phyloP scores from a whole-genome alignment of 2,888 invertebrate species.

The Monopis laevigella region DNA sequence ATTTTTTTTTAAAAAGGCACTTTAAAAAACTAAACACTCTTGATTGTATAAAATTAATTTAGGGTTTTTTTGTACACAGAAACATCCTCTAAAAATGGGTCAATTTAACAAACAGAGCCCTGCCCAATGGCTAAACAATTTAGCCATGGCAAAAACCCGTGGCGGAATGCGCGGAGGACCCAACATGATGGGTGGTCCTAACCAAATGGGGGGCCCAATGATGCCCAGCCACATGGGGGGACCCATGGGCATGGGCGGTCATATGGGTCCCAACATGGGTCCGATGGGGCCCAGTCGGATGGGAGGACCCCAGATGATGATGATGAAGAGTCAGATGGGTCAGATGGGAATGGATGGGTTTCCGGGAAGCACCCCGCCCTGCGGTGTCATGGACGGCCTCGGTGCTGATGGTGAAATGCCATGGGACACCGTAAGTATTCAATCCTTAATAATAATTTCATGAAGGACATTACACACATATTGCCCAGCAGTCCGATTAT shows the following conservation, averaged over 20 bases:
- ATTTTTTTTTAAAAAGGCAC: too few relatives aligned
- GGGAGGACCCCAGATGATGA: conserved; percentile 61
- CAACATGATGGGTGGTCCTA: conserved; percentile 60
- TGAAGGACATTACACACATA: too few relatives aligned
- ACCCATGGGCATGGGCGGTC: conserved; percentile 54
- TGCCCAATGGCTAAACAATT: conserved; percentile 81
- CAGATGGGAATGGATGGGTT: conserved; percentile 62
- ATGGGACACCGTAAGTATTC: conserved; percentile 62
- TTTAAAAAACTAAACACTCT: neutral
- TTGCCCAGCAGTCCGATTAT: too few relatives aligned
- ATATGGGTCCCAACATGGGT: conserved; percentile 50
- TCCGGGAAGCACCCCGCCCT: conserved; percentile 67
- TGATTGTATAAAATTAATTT: conserved; percentile 19
- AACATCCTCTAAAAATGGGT: conserved; percentile 89
- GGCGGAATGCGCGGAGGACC: conserved; percentile 67
- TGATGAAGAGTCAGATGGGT: conserved; percentile 61
- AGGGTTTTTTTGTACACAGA: conserved; percentile 66
- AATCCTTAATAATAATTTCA: too few relatives aligned
- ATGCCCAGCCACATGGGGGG: too few relatives aligned
- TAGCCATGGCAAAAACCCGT: conserved; percentile 79
- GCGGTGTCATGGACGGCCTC: conserved; percentile 68
- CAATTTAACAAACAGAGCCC: conserved; percentile 87
- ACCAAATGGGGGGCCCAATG: conserved; percentile 63
- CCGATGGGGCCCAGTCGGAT: conserved; percentile 28
- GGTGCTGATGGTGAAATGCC: conserved; percentile 69